phyloP scores from a whole-genome alignment of 2,113 vertebrate species.

The Corythornis madagascariensis region DNA sequence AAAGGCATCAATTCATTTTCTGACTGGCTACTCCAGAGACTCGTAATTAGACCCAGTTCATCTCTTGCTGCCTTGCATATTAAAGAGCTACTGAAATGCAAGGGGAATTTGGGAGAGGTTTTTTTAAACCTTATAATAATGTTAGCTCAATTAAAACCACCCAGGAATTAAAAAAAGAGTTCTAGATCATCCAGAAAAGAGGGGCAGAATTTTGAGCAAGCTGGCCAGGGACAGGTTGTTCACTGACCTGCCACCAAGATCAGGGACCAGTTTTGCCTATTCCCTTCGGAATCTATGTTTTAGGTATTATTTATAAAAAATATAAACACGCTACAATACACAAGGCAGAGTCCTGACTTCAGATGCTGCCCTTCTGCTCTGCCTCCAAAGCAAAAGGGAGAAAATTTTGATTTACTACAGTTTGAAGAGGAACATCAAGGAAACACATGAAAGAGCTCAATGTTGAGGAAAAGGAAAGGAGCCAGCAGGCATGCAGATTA shows the following conservation, averaged over 20 bases:
- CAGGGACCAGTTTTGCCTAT: neutral
- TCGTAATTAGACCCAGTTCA: constrained; percentile 83
- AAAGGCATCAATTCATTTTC: constrained; percentile 86
- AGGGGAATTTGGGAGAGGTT: constrained; percentile 77
- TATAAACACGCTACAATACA: neutral
- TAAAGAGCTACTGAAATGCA: constrained; percentile 83
- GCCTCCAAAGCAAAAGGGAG: neutral
- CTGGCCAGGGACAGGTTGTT: neutral
- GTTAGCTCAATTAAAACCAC: constrained; percentile 79
- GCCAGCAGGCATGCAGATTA: neutral
- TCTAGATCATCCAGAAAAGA: constrained; percentile 58
- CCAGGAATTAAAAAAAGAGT: constrained; percentile 60
- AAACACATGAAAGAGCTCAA: neutral
- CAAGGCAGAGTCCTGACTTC: neutral
- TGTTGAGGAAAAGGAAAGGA: neutral
- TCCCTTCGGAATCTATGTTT: neutral
- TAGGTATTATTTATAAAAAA: neutral
- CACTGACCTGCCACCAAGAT: neutral
- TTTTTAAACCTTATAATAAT: constrained; percentile 72
- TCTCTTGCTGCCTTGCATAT: constrained; percentile 82
- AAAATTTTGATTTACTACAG: neutral
- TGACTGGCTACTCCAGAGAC: constrained; percentile 85
- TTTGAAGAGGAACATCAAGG: neutral
- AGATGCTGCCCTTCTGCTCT: neutral
- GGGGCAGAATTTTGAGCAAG: neutral